Percentiles rank a stretch among this genome's conserved stretches.
phyloP scores from a whole-genome alignment of 2,113 vertebrate species.

The Pedetes capensis region DNA sequence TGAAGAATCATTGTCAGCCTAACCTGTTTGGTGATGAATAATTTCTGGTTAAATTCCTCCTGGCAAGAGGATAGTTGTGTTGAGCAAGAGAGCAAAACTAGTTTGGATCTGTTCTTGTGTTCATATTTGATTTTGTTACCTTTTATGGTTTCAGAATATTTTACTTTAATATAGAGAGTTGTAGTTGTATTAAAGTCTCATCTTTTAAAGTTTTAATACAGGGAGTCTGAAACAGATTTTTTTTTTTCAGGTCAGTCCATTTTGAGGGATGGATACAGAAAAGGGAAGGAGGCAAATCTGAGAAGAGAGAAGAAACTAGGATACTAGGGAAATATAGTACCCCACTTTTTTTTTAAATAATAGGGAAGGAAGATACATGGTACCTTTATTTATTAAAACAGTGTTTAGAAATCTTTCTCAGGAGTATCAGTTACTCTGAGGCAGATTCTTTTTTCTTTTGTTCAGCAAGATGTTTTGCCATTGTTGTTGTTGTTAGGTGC shows the following conservation, averaged over 20 bases:
- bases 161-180: background rate
- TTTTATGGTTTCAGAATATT: background rate
- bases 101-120: background rate
- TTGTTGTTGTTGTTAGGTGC: too few relatives aligned
- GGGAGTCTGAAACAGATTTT: background rate
- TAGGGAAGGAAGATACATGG: background rate
- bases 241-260: background rate
- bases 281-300: background rate
- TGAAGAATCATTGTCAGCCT: background rate
- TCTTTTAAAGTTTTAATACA: constrained; percentile 4
- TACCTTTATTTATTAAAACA: background rate
- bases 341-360: background rate
- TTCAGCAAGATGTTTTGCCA: background rate
- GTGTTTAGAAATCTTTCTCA: background rate
- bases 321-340: background rate
- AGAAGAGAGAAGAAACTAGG: background rate
- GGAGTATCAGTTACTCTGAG: background rate
- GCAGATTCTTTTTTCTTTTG: background rate
- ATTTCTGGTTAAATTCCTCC: background rate
- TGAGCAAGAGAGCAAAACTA: background rate
- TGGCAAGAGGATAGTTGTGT: background rate
- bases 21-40: background rate
- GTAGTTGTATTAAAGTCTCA: background rate
- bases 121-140: background rate
- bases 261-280: background rate